A percentile compares a stretch with the other conserved stretches of the same genome.
Evolutionary conservation across 1,140 invertebrate genomes (phyloP).

Genomic region (Drosophila bocqueti): DNA sequence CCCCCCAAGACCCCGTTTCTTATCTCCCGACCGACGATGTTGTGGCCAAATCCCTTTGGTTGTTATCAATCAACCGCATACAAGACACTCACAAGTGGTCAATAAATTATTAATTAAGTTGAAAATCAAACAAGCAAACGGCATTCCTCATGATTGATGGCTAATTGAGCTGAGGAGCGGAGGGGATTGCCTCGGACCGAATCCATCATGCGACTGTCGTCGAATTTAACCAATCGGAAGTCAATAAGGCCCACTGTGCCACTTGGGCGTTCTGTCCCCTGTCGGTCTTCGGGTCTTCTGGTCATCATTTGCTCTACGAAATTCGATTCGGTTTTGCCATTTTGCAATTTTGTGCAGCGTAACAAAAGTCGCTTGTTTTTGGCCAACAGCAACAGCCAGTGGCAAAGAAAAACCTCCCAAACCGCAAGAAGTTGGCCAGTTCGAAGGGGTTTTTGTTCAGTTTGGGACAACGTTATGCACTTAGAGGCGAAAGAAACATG

Average conservation of each 20-base stretch:
- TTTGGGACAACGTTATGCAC: conserved; percentile 74
- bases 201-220: conserved; percentile 22
- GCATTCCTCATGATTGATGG: conserved; percentile 38
- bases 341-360: conserved; percentile 43
- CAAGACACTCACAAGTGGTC: conserved; percentile 44
- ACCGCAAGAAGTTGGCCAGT: conserved; percentile 76
- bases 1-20: background rate
- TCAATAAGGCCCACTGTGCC: conserved; percentile 22
- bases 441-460: conserved; percentile 62
- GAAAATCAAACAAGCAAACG: conserved; percentile 45
- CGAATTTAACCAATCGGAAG: conserved; percentile 16
- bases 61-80: conserved; percentile 35
- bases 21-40: background rate
- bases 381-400: conserved; percentile 30
- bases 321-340: conserved; percentile 38
- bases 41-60: conserved; percentile 27
- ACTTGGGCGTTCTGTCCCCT: conserved; percentile 10
- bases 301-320: conserved; percentile 8
- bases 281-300: background rate
- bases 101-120: conserved; percentile 58
- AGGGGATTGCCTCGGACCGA: background rate
- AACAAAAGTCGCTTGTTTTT: conserved; percentile 61
- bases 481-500: conserved; percentile 49
- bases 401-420: conserved; percentile 49
- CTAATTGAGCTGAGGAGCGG: background rate